Percentiles rank a stretch among this genome's conserved stretches.
Conservation (phyloP, 2,113 vertebrate genomes). For the Paramisgurnus dabryanus region DNA sequence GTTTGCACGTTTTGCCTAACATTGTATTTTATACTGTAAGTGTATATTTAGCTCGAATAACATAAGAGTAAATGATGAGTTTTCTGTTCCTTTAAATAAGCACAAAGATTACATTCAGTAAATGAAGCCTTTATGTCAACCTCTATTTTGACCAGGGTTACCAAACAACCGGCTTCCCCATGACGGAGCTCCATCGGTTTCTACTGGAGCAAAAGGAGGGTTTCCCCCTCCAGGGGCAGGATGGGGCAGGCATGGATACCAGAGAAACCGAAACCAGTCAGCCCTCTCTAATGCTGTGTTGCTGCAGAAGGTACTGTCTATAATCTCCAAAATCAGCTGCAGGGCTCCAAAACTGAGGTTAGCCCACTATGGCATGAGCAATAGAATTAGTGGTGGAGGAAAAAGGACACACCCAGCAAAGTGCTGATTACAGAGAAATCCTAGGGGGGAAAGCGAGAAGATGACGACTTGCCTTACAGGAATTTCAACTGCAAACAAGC, state of each 20-base stretch:
- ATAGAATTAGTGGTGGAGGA: constrained; percentile 77
- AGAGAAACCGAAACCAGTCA: background rate
- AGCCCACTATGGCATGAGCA: constrained; percentile 66
- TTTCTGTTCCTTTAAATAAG: background rate
- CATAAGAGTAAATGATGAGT: too few relatives aligned
- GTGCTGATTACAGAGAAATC: constrained; percentile 77
- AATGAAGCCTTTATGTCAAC: background rate
- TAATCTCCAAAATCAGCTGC: constrained; percentile 62
- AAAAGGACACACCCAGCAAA: constrained; percentile 76
- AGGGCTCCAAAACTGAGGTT: constrained; percentile 62
- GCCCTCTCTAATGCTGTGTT: constrained; percentile 65
- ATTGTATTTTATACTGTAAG: too few relatives aligned
- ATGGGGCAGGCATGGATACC: constrained; percentile 49
- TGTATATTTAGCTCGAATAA: too few relatives aligned
- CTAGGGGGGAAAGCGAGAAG: constrained; percentile 52
- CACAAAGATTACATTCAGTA: background rate
- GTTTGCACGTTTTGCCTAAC: too few relatives aligned
- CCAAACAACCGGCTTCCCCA: constrained; percentile 85
- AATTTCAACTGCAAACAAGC: constrained; percentile 55
- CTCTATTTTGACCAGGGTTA: constrained; percentile 78
- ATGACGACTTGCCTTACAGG: constrained; percentile 42
- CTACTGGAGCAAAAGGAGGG: constrained; percentile 71
- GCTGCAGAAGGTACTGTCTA: constrained; percentile 78
- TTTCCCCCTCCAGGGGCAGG: constrained; percentile 58
- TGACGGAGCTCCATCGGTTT: constrained; percentile 89